These are phyloP conservation scores for Phthorimaea operculella DNA, from an alignment of 1,140 invertebrate species.

Conservation along the genomic window DNA sequence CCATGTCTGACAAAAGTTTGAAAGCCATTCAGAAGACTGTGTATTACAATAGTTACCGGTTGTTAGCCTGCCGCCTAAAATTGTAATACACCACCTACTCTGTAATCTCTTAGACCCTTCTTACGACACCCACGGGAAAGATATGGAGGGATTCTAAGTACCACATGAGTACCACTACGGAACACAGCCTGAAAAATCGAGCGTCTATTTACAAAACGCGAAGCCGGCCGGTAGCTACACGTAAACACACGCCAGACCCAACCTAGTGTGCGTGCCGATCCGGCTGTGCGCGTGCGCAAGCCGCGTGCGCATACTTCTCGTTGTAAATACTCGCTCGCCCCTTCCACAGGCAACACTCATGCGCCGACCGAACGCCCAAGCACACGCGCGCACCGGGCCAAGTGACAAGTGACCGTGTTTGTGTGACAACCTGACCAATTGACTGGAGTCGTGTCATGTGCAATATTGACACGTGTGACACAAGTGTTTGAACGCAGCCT, in stretches of 20 bases:
- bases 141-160: too few species aligned
- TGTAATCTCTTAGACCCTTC: too few species aligned
- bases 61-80: too few species aligned
- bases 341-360: slow-evolving; percentile 62
- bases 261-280: slow-evolving; percentile 22
- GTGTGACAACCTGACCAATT: slow-evolving; percentile 44
- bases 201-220: too few species aligned
- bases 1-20: too few species aligned
- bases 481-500: slow-evolving; percentile 43
- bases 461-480: slow-evolving; percentile 18
- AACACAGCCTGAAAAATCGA: too few species aligned
- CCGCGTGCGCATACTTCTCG: slow-evolving; percentile 48
- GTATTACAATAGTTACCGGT: too few species aligned
- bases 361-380: slow-evolving; percentile 51
- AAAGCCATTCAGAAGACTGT: too few species aligned
- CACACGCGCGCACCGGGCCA: slow-evolving; percentile 52
- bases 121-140: too few species aligned
- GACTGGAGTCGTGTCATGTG: slow-evolving; percentile 55
- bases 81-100: too few species aligned
- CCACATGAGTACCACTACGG: too few species aligned
- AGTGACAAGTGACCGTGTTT: slow-evolving; percentile 55
- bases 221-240: too few species aligned
- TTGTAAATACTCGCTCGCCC: slow-evolving; percentile 60
- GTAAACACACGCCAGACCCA: slow-evolving; percentile 8
- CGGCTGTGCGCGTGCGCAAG: slow-evolving; percentile 37